These are phyloP conservation scores for Oscarella lobularis DNA, from an alignment of 37 sponge, comb jelly and placozoan genomes.

Conservation along the genomic window DNA sequence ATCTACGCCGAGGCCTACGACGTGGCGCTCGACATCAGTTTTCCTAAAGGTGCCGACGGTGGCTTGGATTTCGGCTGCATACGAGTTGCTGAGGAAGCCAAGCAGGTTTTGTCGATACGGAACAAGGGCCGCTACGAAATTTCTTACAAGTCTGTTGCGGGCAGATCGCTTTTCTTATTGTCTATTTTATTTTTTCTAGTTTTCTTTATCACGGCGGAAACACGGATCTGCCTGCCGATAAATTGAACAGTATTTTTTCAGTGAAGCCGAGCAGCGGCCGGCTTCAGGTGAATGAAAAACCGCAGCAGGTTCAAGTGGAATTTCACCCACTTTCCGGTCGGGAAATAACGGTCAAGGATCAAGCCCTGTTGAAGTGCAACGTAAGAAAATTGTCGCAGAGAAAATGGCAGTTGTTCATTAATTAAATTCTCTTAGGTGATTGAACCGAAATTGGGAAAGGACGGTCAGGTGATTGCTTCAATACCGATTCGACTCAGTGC, in stretches of 20 bases:
- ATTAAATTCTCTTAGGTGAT: too few relatives aligned
- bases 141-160: constrained; percentile 70
- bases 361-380: constrained; percentile 74
- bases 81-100: constrained; percentile 68
- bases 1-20: constrained; percentile 92
- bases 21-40: constrained; percentile 90
- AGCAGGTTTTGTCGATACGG: constrained; percentile 63
- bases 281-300: constrained; percentile 81
- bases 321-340: constrained; percentile 36
- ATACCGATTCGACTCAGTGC: constrained; percentile 81
- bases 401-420: too few relatives aligned
- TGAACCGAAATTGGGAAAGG: constrained; percentile 67
- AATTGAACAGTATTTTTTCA: constrained; percentile 18
- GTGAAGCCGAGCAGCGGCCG: constrained; percentile 48
- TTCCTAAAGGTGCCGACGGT: constrained; percentile 60
- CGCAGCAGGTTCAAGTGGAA: constrained; percentile 43
- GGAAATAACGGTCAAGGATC: constrained; percentile 70
- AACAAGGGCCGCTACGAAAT: constrained; percentile 94
- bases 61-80: constrained; percentile 80
- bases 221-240: background rate
- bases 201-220: background rate
- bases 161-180: too few relatives aligned
- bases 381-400: too few relatives aligned
- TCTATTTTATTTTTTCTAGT: too few relatives aligned
- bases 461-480: constrained; percentile 88